Percentiles rank a stretch among this genome's conserved stretches.
Conservation (phyloP, 2,888 invertebrate genomes). For the Charanyca ferruginea region DNA sequence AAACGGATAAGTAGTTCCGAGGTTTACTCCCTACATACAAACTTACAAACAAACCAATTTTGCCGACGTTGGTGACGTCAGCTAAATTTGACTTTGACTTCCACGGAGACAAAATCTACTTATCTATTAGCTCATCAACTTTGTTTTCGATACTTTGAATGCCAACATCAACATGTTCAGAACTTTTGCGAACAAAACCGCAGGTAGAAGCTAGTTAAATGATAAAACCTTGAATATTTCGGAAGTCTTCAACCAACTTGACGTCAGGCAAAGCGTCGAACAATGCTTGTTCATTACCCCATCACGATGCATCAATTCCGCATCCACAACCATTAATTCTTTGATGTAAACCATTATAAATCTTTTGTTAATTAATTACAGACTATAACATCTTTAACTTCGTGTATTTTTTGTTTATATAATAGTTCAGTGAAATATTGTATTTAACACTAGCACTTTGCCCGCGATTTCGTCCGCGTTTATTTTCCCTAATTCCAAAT, state of each 20-base stretch:
- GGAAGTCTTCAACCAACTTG: conserved; percentile 83
- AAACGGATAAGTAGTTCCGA: too few relatives aligned
- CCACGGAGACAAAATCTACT: too few relatives aligned
- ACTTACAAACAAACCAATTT: too few relatives aligned
- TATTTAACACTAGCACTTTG: too few relatives aligned
- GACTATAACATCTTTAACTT: conserved; percentile 39
- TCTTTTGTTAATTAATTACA: conserved; percentile 49
- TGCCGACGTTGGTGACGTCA: too few relatives aligned
- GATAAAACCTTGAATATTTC: conserved; percentile 84
- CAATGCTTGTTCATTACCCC: conserved; percentile 84
- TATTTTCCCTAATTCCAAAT: too few relatives aligned
- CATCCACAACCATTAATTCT: conserved; percentile 82
- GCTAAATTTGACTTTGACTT: too few relatives aligned
- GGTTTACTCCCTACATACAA: too few relatives aligned
- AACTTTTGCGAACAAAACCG: not conserved
- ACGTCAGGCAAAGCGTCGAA: conserved; percentile 79
- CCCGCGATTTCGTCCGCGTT: too few relatives aligned
- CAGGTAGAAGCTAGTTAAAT: conserved; percentile 60
- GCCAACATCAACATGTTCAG: not conserved
- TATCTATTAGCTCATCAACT: not conserved
- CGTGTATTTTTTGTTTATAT: conserved; percentile 51
- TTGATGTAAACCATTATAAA: conserved; percentile 70
- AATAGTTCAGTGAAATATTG: not conserved
- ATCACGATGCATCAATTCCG: conserved; percentile 87
- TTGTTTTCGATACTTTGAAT: not conserved